phyloP scores from a whole-genome alignment of 1,140 invertebrate species.

The Penaeus chinensis region DNA sequence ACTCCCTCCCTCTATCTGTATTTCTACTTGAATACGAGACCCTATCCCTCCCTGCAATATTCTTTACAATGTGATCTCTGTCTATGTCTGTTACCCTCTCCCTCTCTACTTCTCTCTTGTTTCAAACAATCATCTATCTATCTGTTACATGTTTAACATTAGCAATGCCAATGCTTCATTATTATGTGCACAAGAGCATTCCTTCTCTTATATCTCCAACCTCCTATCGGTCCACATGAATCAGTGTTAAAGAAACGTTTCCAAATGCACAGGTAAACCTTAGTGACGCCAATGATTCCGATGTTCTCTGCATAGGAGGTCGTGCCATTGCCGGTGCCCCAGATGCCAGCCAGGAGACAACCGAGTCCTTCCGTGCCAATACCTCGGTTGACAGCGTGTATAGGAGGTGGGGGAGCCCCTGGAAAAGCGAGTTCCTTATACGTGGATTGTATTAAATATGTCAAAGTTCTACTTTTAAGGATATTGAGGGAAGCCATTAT shows the following conservation, averaged over 20 bases:
- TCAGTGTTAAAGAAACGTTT: no score
- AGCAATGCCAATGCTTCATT: not conserved
- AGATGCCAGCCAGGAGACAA: conserved; percentile 83
- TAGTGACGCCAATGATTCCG: conserved; percentile 82
- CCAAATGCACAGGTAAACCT: not conserved
- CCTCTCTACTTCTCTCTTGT: no score
- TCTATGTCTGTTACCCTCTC: no score
- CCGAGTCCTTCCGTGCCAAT: conserved; percentile 87
- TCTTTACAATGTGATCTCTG: no score
- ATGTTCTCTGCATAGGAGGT: conserved; percentile 92
- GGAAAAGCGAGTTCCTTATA: not conserved
- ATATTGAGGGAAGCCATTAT: not conserved
- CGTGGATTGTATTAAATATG: no score
- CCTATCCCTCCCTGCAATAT: no score
- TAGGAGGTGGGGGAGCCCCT: conserved; percentile 83
- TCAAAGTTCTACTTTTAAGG: not conserved
- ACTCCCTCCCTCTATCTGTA: no score
- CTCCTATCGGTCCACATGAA: no score
- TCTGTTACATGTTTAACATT: not conserved
- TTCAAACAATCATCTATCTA: not conserved
- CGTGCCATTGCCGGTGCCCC: conserved; percentile 85
- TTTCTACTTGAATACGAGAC: no score
- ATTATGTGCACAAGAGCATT: not conserved
- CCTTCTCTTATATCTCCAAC: not conserved
- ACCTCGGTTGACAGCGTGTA: conserved; percentile 88